Base-by-base conservation (phyloP, 92 coral and sea anemone genomes). In the Phymanthus crucifer region DNA sequence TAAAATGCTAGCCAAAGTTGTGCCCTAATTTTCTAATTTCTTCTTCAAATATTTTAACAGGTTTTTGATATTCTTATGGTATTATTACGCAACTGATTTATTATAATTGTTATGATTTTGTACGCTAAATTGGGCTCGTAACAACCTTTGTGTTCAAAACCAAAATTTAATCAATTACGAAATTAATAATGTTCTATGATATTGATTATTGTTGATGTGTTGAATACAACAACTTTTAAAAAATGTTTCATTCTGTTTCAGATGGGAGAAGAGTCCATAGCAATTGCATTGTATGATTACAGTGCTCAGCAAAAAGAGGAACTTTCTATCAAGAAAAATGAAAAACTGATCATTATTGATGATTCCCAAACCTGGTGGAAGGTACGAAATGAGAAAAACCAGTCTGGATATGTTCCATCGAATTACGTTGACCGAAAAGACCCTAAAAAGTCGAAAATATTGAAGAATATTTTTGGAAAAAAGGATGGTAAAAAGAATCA, bases 331-430 rank as follows among this genome's bases (percentile, higher is more conserved):
- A 95, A 87, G 80, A 95, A 95, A 82, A 94, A 86, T 75, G 98
- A 95, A 72, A 95, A 82, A 74, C 87, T 95, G 26, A 83, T 85
- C 35, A 89, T 95, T 17, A 37, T 95, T 16, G 97, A 95, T 56
- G 98, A 95, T 85, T 88, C 94, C 43, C 94, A 87, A 76, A 85
- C 96, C 29, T 96, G 99, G 99, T 96, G 99, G 99, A 86, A 84
- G 64, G 99, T 96, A 1, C 89, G 90, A 67, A 96, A 96, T 85
- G 93, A 94, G n/a, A 86, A 70, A 16, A 91, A 76, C 1, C 90
- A 83, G 66, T 86, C 87, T 11, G 99, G 99, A 1, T 94, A 89
- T 78, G 99, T 96, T n/a, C 99, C 99, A 0, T 96, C 99, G 36
- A 96, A 96, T 83, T 96, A 96, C 72, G 87, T 96, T 70, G 89